Evolutionary conservation across 2,888 invertebrate species (phyloP), one percentile per base, ranked within the genome.

Genomic region (Sylvicola cinctus): DNA sequence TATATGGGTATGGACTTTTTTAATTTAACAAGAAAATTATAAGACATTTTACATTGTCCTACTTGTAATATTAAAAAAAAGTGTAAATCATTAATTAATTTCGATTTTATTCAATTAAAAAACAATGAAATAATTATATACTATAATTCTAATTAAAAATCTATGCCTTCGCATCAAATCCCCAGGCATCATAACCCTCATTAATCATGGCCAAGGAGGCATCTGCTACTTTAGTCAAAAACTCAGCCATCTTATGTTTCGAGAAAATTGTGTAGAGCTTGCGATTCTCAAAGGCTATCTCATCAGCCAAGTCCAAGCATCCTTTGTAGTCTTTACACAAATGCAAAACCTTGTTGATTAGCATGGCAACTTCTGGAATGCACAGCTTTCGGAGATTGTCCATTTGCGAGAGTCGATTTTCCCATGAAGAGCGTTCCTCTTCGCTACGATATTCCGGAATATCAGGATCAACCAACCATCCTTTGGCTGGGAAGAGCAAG

Each of bases 401-500:
- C 53, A 85, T 55, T 52, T 87, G 81, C 35, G 52, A 32, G 33
- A 42, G 38, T 1, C 59, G 52, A 43, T 73, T 69, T 7, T 61
- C 54, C 44, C 85, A 69, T 27, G 63, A 63, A 14, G 54, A 43
- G 29, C 54, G 55, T 33, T 65, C 63, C 36, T 62, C 55, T 39
- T 65, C 62, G 42, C 50, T 58, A 23, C 4, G 4, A 53, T 61
- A 44, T 30, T 52, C 47, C 12, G 32, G 28, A 27, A 28, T 17
- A 42, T 55, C 64, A 12, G 70, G 65, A 51, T 88, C 88, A 30
- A 72, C 68, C 38, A 93, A 65, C 91, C 91, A 93, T 4, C 91
- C 88, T 16, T 74, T 79, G 44, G 84, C 79, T 3, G 88, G 84
- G 51, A 93, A 91, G 8, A 85, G 54, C 26, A 93, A 52, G 1